These are phyloP conservation scores for Prenolepis imparis DNA, from an alignment of 2,888 invertebrate genomes.

Conservation along the genomic window DNA sequence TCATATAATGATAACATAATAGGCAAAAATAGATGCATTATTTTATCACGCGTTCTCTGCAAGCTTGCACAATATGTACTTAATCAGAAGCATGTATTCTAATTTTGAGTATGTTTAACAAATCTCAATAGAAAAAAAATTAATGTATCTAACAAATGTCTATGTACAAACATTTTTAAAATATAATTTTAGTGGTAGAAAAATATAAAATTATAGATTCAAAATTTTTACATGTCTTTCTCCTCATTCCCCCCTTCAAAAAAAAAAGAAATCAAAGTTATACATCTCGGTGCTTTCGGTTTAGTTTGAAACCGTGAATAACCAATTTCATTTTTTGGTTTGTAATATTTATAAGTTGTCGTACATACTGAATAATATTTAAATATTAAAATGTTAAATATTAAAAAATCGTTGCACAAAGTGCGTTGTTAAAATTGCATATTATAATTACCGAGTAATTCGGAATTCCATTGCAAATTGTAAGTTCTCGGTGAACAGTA, in stretches of 20 bases:
- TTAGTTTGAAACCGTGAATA: neutral
- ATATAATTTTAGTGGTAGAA: neutral
- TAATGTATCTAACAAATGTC: neutral
- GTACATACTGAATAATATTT: neutral
- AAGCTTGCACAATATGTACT: neutral
- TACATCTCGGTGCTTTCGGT: neutral
- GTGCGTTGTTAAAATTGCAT: neutral
- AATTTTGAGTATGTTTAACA: neutral
- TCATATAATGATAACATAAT: neutral
- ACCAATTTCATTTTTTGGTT: neutral
- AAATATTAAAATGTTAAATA: neutral
- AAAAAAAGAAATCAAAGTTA: neutral
- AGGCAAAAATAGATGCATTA: neutral
- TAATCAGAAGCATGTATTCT: neutral
- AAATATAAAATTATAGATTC: neutral
- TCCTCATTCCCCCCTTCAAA: neutral
- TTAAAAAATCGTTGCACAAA: neutral
- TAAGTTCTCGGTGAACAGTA: conserved; percentile 27
- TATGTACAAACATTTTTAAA: neutral
- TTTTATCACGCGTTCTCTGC: neutral
- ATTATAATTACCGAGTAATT: conserved; percentile 36
- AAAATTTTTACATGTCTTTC: neutral
- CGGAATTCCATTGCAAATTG: neutral
- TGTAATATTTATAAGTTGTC: neutral
- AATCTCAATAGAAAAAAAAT: neutral